These are phyloP conservation scores for Thymallus thymallus DNA, from an alignment of 2,113 vertebrate genomes.

Conservation along the genomic window DNA sequence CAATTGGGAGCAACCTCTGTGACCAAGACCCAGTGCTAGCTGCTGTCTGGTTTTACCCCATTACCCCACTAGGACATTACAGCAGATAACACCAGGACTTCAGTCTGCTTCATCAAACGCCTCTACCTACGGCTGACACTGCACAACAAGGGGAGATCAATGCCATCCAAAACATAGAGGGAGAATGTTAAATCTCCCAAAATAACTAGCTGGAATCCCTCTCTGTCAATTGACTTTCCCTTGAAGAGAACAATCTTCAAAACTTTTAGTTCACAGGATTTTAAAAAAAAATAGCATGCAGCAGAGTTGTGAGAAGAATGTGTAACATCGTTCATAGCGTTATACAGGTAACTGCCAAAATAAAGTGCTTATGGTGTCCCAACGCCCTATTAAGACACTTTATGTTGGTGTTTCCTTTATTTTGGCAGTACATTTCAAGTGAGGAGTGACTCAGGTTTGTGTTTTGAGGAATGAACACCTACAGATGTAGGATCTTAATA, in stretches of 20 bases:
- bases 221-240: not conserved
- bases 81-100: slow-evolving; percentile 32
- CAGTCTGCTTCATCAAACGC: slow-evolving; percentile 23
- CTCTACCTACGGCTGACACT: slow-evolving; percentile 4
- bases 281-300: not conserved
- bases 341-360: too few relatives aligned
- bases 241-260: not conserved
- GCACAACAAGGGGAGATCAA: slow-evolving; percentile 24
- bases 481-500: not conserved
- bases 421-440: not conserved
- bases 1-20: too few relatives aligned
- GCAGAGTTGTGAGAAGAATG: not conserved
- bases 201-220: slow-evolving; percentile 8
- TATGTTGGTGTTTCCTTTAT: not conserved
- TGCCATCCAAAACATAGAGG: slow-evolving; percentile 24
- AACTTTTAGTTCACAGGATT: not conserved
- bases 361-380: too few relatives aligned
- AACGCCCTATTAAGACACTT: not conserved
- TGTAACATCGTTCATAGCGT: not conserved
- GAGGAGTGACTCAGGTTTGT: too few relatives aligned
- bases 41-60: slow-evolving; percentile 16
- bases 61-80: slow-evolving; percentile 32
- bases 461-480: too few relatives aligned
- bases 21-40: too few relatives aligned
- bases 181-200: slow-evolving; percentile 19